These are phyloP conservation scores for Phataginus tricuspis DNA, from an alignment of 2,797 vertebrate species.

Conservation along the genomic window DNA sequence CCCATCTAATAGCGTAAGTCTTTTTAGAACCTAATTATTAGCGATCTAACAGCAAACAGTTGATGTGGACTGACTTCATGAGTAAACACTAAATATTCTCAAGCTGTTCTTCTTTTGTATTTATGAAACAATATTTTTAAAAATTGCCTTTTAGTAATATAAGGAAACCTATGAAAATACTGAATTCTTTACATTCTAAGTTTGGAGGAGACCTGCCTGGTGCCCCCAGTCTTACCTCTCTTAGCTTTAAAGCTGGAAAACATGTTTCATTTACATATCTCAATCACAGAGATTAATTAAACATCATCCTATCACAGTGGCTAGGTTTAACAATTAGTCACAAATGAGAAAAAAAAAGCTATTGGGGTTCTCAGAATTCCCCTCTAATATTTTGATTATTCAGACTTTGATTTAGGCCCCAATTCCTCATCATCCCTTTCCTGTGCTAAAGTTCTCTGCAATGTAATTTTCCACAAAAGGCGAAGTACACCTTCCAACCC, in stretches of 20 bases:
- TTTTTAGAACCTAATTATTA: not conserved
- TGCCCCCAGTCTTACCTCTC: not conserved
- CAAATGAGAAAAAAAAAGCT: not conserved
- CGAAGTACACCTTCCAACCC: not conserved
- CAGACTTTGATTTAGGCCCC: not conserved
- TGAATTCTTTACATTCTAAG: not conserved
- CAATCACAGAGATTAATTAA: not conserved
- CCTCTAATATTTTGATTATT: not conserved
- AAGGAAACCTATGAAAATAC: not conserved
- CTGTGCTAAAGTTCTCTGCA: not conserved
- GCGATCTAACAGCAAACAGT: not conserved
- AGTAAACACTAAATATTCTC: not conserved
- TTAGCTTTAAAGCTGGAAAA: not conserved
- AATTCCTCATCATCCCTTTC: not conserved
- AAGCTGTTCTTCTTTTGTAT: not conserved
- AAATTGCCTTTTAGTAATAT: not conserved
- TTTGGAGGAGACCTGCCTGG: too few species aligned
- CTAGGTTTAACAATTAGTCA: not conserved
- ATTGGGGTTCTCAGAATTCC: not conserved
- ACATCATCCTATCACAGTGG: not conserved
- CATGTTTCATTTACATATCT: not conserved
- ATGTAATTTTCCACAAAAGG: not conserved
- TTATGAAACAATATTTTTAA: not conserved
- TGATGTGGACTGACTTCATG: not conserved
- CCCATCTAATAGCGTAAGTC: not conserved